Evolutionary conservation across 2,113 vertebrate genomes (phyloP).

Genomic region (Cygnus atratus): DNA sequence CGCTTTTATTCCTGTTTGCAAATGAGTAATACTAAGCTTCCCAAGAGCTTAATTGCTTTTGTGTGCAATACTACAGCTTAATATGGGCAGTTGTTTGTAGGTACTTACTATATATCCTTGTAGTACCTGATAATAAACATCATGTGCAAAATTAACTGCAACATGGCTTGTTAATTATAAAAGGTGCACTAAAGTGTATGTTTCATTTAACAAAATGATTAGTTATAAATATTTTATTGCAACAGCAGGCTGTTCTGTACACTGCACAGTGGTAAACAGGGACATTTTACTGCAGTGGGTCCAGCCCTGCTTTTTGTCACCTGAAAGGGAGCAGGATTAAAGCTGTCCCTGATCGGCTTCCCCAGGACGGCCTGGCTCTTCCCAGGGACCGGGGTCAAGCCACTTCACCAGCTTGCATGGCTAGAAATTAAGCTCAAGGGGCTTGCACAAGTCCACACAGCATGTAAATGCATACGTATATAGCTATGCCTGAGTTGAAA

Average conservation of each 20-base stretch:
- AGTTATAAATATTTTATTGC: conserved; percentile 39
- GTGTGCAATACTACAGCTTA: neutral
- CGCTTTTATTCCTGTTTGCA: neutral
- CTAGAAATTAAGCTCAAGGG: neutral
- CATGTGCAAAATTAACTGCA: conserved; percentile 9
- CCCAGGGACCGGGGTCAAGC: neutral
- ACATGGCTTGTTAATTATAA: conserved; percentile 16
- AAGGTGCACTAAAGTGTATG: neutral
- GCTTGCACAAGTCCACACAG: neutral
- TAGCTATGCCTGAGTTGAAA: neutral
- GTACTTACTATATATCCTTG: neutral
- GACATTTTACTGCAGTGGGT: neutral
- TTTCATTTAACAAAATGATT: conserved; percentile 44
- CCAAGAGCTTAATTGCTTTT: conserved; percentile 8
- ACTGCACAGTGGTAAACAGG: neutral
- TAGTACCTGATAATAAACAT: neutral
- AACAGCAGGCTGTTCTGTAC: neutral
- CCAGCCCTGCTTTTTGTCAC: neutral
- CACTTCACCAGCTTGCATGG: neutral
- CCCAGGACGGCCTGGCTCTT: neutral
- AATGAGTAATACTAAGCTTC: neutral
- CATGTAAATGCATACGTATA: neutral
- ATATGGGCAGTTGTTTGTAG: neutral
- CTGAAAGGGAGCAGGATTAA: neutral
- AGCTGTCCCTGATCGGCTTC: neutral